Evolutionary conservation across 2,888 invertebrate genomes (phyloP).

Genomic region (Physocephala rufipes): DNA sequence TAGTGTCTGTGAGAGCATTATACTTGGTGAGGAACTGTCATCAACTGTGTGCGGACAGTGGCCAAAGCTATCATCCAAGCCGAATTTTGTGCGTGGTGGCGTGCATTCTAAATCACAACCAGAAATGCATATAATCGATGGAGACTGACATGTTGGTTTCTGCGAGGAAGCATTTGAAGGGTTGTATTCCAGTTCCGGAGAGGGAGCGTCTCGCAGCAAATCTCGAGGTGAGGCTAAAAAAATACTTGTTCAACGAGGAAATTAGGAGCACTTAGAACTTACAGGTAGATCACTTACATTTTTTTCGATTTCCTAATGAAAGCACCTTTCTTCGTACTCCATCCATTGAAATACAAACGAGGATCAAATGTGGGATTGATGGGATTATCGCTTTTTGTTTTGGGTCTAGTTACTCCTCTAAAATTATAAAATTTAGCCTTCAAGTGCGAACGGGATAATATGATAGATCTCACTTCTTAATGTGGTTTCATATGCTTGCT

Average conservation of each 20-base stretch:
- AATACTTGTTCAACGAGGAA: background rate
- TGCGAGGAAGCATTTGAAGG: background rate
- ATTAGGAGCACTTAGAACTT: conserved; percentile 22
- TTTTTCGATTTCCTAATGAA: conserved; percentile 53
- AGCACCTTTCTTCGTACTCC: conserved; percentile 52
- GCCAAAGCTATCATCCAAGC: conserved; percentile 56
- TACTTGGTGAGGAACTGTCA: conserved; percentile 54
- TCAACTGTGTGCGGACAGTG: conserved; percentile 55
- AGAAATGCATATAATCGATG: conserved; percentile 40
- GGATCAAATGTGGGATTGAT: background rate
- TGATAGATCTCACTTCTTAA: no score
- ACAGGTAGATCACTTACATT: conserved; percentile 56
- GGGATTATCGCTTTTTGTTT: background rate
- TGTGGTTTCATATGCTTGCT: no score
- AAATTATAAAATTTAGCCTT: no score
- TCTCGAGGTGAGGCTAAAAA: conserved; percentile 54
- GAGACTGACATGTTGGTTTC: background rate
- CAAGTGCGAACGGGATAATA: no score
- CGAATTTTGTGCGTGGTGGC: conserved; percentile 54
- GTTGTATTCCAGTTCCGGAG: conserved; percentile 13
- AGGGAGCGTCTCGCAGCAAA: conserved; percentile 44
- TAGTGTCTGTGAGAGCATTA: conserved; percentile 58
- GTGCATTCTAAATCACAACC: conserved; percentile 53
- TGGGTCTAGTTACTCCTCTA: background rate
- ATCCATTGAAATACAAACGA: conserved; percentile 49